Percentiles rank a stretch among this genome's conserved stretches.
Evolutionary conservation across 2,113 vertebrate species (phyloP).

Genomic region (Oreochromis tanganicae): DNA sequence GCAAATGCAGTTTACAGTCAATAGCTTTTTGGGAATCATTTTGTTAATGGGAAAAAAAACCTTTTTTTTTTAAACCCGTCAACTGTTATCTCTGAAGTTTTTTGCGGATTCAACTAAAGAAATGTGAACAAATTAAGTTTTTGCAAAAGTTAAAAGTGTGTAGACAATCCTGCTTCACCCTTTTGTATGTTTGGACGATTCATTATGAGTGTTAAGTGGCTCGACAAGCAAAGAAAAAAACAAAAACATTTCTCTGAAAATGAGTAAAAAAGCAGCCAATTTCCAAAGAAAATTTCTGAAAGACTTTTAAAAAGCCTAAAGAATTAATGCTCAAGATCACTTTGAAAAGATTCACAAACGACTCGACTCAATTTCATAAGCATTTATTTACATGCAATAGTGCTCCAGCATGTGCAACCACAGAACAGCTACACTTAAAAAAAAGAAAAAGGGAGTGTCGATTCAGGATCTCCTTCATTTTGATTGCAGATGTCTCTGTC

Average conservation of each 20-base stretch:
- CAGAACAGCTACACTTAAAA: slow-evolving; percentile 27
- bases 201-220: neutral
- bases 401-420: slow-evolving; percentile 70
- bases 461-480: slow-evolving; percentile 75
- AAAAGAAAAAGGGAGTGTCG: slow-evolving; percentile 22
- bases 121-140: neutral
- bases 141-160: neutral
- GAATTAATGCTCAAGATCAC: too few relatives aligned
- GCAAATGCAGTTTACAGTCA: neutral
- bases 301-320: neutral
- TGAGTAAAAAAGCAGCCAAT: neutral
- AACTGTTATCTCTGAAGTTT: neutral
- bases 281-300: neutral
- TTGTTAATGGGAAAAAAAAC: fast-evolving
- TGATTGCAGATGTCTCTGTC: slow-evolving; percentile 46
- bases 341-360: neutral
- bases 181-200: neutral
- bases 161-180: neutral
- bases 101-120: neutral
- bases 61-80: neutral
- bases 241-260: neutral
- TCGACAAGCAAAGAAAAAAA: neutral
- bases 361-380: slow-evolving; percentile 50
- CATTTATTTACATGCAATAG: slow-evolving; percentile 81
- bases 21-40: neutral